These are phyloP conservation scores for Leptopilina myrica DNA, from an alignment of 2,888 invertebrate genomes.

Conservation along the genomic window DNA sequence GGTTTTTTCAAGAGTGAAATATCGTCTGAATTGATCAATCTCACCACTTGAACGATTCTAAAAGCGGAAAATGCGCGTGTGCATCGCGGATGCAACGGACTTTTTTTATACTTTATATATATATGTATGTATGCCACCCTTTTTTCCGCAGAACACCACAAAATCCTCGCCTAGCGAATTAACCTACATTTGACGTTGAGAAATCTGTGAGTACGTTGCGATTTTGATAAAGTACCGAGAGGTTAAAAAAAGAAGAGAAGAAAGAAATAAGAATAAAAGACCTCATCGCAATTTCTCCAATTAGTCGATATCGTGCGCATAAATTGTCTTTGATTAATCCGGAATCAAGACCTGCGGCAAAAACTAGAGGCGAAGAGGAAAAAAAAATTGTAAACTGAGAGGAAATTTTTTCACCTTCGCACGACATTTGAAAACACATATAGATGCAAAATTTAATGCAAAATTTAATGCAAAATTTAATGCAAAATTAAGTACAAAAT, in stretches of 20 bases:
- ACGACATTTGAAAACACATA: background rate
- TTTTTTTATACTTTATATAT: background rate
- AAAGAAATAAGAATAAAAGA: background rate
- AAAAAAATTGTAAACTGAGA: background rate
- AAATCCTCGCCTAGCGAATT: slow-evolving; percentile 31
- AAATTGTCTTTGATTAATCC: slow-evolving; percentile 9
- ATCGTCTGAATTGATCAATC: slow-evolving; percentile 45
- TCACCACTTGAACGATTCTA: slow-evolving; percentile 45
- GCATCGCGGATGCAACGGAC: slow-evolving; percentile 39
- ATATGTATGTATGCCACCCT: background rate
- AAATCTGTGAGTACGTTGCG: slow-evolving; percentile 20
- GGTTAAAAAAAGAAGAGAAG: background rate
- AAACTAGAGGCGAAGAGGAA: background rate
- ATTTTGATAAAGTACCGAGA: slow-evolving; percentile 9
- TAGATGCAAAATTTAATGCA: background rate
- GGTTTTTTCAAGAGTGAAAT: slow-evolving; percentile 54
- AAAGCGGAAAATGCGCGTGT: slow-evolving; percentile 49
- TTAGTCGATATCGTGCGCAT: background rate
- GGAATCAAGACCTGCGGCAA: background rate
- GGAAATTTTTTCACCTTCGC: background rate
- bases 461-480: background rate
- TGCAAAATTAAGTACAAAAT: too few species aligned
- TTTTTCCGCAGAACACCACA: background rate
- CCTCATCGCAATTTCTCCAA: background rate
- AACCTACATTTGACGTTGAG: slow-evolving; percentile 30